These are phyloP conservation scores for Gari tellinella DNA, from an alignment of 2,888 invertebrate species.

Conservation along the genomic window DNA sequence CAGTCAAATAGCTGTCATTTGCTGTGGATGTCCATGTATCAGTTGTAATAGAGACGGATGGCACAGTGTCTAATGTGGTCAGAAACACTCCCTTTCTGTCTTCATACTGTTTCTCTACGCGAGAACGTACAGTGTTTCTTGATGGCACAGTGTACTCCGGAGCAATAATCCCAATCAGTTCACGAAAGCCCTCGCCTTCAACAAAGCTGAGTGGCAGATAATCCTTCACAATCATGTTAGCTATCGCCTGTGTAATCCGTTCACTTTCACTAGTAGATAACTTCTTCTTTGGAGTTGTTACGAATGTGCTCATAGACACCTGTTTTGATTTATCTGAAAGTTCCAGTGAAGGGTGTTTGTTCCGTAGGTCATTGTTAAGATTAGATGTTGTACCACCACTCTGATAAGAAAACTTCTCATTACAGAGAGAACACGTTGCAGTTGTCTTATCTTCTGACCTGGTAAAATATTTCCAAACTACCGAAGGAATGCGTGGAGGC, in stretches of 20 bases:
- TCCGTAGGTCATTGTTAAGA: too few species aligned
- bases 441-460: too few species aligned
- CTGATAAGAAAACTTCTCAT: too few species aligned
- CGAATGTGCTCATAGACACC: not conserved
- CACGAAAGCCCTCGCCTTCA: not conserved
- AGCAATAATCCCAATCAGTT: not conserved
- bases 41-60: conserved; percentile 15
- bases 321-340: not conserved
- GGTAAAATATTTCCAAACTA: too few species aligned
- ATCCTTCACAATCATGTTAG: not conserved
- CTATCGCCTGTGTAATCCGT: not conserved
- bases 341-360: not conserved
- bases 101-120: conserved; percentile 1
- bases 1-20: conserved; percentile 15
- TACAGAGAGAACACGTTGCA: too few species aligned
- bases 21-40: conserved; percentile 27
- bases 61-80: not conserved
- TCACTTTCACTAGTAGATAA: not conserved
- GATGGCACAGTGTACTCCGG: conserved; percentile 11
- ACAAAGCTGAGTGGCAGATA: not conserved
- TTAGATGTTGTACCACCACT: too few species aligned
- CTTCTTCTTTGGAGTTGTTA: not conserved
- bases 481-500: too few species aligned
- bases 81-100: not conserved
- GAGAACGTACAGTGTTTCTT: too few species aligned